phyloP scores from a whole-genome alignment of 2,797 vertebrate genomes.

The Chrysolophus pictus region DNA sequence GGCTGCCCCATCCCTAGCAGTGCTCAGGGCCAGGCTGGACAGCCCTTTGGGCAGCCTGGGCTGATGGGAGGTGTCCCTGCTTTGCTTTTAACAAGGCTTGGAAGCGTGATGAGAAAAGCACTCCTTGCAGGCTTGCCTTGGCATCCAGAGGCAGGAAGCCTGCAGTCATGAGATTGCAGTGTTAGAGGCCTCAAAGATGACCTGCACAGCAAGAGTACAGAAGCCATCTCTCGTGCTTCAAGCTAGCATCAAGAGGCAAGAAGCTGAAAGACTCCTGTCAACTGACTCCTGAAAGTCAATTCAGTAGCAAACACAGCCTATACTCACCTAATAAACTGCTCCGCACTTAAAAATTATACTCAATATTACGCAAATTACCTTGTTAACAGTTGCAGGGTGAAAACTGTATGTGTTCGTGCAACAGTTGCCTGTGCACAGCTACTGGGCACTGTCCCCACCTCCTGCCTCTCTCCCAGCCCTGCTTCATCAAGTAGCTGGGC shows the following conservation, averaged over 20 bases:
- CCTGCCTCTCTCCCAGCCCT: conserved; percentile 4
- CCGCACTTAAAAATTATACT: not conserved
- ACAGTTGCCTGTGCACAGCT: not conserved
- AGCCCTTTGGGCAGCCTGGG: no score
- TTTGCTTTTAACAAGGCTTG: not conserved
- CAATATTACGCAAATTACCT: not conserved
- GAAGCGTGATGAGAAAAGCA: not conserved
- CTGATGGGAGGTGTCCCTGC: not conserved
- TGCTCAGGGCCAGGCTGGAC: not conserved
- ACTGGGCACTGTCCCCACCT: rapidly evolving
- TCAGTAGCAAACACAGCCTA: not conserved
- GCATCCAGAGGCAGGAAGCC: not conserved
- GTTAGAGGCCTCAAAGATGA: not conserved
- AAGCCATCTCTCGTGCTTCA: not conserved
- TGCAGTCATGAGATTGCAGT: not conserved
- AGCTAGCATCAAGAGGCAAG: not conserved
- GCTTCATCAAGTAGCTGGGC: conserved; percentile 16
- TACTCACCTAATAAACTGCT: not conserved
- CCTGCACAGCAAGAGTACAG: not conserved
- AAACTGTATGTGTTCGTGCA: rapidly evolving
- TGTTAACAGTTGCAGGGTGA: not conserved
- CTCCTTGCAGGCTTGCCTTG: not conserved
- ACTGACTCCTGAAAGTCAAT: not conserved
- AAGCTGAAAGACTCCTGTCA: not conserved
- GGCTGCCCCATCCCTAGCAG: not conserved